Evolutionary conservation across 2,113 vertebrate species (phyloP).

Genomic region (Sturnus vulgaris): DNA sequence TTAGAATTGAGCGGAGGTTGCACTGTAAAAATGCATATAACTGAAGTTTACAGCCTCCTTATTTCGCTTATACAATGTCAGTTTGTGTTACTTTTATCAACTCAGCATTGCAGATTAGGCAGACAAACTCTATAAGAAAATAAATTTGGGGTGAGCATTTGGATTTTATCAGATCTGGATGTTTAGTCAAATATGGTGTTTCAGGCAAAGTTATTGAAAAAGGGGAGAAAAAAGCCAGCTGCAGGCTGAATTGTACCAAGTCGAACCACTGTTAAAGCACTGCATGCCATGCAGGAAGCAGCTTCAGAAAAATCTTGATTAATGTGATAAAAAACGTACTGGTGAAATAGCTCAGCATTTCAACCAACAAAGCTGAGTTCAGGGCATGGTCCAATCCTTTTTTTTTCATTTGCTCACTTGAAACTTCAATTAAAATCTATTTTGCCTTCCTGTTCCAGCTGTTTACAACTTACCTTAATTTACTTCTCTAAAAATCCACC

Average conservation of each 20-base stretch:
- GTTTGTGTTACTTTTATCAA: neutral
- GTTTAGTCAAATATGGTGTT: neutral
- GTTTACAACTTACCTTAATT: neutral
- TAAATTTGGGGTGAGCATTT: neutral
- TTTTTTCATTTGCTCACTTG: neutral
- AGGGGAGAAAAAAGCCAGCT: neutral
- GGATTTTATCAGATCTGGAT: neutral
- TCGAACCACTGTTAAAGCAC: neutral
- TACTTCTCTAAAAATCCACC: neutral
- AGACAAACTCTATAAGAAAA: neutral
- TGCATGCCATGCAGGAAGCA: neutral
- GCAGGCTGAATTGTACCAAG: neutral
- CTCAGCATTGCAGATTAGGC: neutral
- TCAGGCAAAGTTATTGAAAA: neutral
- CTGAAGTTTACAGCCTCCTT: neutral
- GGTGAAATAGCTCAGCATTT: neutral
- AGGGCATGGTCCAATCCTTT: neutral
- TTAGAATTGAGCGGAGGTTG: neutral
- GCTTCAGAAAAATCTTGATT: neutral
- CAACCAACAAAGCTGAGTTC: neutral
- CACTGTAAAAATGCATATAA: neutral
- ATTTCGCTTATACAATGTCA: neutral
- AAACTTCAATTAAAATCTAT: neutral
- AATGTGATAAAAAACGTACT: neutral
- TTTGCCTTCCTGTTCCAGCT: neutral